Evolutionary conservation across 2,113 vertebrate species (phyloP), one percentile per base, ranked within the genome.

Genomic region (Delphinus delphis): DNA sequence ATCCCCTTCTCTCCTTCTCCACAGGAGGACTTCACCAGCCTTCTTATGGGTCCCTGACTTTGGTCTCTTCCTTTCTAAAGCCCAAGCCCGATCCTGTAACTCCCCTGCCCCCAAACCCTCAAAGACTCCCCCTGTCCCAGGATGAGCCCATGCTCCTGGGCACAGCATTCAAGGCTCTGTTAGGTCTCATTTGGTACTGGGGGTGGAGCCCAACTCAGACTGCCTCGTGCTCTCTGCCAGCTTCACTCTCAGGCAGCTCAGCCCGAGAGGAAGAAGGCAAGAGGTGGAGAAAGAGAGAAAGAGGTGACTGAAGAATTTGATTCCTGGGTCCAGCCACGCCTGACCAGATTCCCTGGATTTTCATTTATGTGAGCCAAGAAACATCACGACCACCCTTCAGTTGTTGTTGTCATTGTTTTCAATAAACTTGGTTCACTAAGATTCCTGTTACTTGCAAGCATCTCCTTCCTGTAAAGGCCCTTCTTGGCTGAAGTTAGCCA

Each of bases 281-380:
- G 71, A 77, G 50, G 47, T 26, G 9, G 28, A 74, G 33, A 28
- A 18, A 88, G 38, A 90, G 53, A 76, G 53, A 77, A 44, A 68
- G 63, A 60, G 25, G 36, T 10, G 1, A 36, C 1, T 67, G 25
- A 68, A 62, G 77, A 17, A 17, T 82, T 33, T 38, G 23, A 84
- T 60, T 81, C 93, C 36, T 93, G 36, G 67, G 62, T 80, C 41
- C 53, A 65, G 9, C 88, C 82, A 77, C 23, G 33, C 68, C 90
- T 50, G 20, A 92, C 23, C 81, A 68, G 31, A 55, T 8, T 33
- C n/a, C 20, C 67, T 68, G 44, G 10, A 62, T 50, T 91, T n/a
- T 65, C 88, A 25, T 76, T 47, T 58, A 47, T 53, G 23, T 50
- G 9, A 90, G 50, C 50, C 76, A 76, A 74, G n/a, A 80, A 15